phyloP scores from a whole-genome alignment of 2,888 invertebrate genomes.

The Leucophenga maculata region DNA sequence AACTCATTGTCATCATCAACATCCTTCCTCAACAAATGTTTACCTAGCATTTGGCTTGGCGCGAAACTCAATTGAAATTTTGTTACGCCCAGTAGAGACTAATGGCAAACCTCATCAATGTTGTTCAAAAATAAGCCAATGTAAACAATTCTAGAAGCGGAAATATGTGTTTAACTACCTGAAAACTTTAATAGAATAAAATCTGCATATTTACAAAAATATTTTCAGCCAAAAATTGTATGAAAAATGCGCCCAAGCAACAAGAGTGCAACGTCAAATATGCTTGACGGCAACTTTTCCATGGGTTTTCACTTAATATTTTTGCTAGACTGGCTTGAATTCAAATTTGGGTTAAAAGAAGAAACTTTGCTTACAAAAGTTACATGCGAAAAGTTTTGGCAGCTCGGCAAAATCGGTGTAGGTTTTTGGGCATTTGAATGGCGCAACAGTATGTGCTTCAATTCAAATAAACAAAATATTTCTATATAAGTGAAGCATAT shows the following conservation, averaged over 20 bases:
- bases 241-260: background rate
- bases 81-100: background rate
- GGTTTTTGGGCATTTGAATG: background rate
- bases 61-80: background rate
- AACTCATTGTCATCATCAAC: background rate
- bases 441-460: background rate
- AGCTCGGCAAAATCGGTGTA: background rate
- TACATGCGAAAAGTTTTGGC: constrained; percentile 10
- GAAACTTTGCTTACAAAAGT: background rate
- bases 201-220: background rate
- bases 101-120: too few relatives aligned
- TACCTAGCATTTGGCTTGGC: constrained; percentile 43
- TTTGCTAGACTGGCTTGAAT: background rate
- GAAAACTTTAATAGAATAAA: background rate
- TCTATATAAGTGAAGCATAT: too few relatives aligned
- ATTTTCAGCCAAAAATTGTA: background rate
- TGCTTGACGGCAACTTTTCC: constrained; percentile 3
- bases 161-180: constrained; percentile 6
- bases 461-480: background rate
- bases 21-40: constrained; percentile 24
- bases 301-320: constrained; percentile 7
- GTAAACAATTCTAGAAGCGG: background rate
- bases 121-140: background rate
- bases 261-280: background rate
- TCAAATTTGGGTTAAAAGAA: background rate